Evolutionary conservation across 2,797 vertebrate genomes (phyloP).

Genomic region (Peromyscus attwateri): DNA sequence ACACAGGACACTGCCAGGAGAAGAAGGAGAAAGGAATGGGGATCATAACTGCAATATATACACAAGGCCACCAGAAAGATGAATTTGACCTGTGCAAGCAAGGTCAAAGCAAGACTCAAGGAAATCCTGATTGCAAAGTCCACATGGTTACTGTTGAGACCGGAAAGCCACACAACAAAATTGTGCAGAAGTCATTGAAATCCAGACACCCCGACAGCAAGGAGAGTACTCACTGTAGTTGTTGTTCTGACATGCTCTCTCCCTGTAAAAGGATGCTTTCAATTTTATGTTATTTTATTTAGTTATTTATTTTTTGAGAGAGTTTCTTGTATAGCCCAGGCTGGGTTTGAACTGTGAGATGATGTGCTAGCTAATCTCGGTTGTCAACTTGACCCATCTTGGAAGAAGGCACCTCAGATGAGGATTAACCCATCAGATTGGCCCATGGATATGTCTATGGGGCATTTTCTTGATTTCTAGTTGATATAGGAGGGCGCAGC

Average conservation of each 20-base stretch:
- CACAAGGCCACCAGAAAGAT: not conserved
- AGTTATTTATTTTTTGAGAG: not conserved
- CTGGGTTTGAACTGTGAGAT: not conserved
- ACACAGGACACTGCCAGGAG: not conserved
- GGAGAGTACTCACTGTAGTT: fast-evolving
- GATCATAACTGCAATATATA: fast-evolving
- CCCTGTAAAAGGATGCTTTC: not conserved
- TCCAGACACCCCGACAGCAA: not conserved
- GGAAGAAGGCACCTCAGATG: not conserved
- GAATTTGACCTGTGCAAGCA: not conserved
- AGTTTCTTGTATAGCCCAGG: not conserved
- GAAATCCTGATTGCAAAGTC: not conserved
- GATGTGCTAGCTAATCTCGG: not conserved
- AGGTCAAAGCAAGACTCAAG: not conserved
- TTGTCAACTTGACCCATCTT: not conserved
- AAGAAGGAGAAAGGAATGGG: not conserved
- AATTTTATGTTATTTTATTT: not conserved
- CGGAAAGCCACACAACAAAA: not conserved
- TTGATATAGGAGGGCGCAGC: not conserved
- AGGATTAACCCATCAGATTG: not conserved
- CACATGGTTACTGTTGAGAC: not conserved
- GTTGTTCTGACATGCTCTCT: not conserved
- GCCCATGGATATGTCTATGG: not conserved
- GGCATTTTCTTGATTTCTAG: not conserved
- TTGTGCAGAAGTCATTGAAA: not conserved